Percentiles rank a stretch among this genome's conserved stretches.
Evolutionary conservation across 2,797 vertebrate genomes (phyloP).

Genomic region (Paguma larvata): DNA sequence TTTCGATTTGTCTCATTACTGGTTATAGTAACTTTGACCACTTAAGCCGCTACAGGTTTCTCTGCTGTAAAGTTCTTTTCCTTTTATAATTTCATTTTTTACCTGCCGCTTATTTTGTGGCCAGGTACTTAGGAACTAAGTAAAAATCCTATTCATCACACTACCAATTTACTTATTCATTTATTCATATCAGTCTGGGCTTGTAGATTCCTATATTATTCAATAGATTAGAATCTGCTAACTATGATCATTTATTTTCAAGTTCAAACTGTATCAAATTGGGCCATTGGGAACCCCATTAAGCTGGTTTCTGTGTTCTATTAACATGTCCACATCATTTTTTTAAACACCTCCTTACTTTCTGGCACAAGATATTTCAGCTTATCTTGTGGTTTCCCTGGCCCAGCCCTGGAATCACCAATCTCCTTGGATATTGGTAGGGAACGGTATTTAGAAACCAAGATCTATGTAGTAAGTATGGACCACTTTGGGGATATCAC

Average conservation of each 20-base stretch:
- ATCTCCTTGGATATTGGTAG: not conserved
- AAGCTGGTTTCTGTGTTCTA: not conserved
- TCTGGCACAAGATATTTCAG: not conserved
- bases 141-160: not conserved
- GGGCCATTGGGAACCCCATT: not conserved
- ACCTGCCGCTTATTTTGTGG: not conserved
- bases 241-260: slow-evolving; percentile 1
- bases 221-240: slow-evolving; percentile 32
- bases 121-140: not conserved
- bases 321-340: not conserved
- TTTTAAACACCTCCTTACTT: not conserved
- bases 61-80: not conserved
- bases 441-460: not conserved
- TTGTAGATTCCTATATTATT: not conserved
- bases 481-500: not conserved
- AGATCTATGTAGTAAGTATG: not conserved
- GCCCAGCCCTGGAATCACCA: not conserved
- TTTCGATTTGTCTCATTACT: not conserved
- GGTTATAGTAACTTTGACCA: not conserved
- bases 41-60: not conserved
- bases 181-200: not conserved
- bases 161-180: not conserved
- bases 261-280: not conserved
- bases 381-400: not conserved
- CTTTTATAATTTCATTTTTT: not conserved